Percentiles rank a stretch among this genome's conserved stretches.
Evolutionary conservation across 2,797 vertebrate genomes (phyloP).

Genomic region (Choloepus didactylus): DNA sequence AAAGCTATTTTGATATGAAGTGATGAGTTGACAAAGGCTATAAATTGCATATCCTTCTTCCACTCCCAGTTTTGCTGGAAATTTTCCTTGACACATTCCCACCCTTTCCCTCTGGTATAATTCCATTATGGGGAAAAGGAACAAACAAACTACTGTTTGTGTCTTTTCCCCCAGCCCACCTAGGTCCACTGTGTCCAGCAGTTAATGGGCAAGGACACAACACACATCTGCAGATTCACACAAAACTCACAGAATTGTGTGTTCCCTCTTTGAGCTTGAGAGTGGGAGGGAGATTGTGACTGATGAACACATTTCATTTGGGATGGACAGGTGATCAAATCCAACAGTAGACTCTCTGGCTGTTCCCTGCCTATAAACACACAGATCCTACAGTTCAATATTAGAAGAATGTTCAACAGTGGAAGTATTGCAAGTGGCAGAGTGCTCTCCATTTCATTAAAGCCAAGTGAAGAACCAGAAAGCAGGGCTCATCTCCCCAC

Average conservation of each 20-base stretch:
- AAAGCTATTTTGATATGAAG: background rate
- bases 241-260: too few relatives aligned
- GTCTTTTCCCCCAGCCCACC: background rate
- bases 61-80: slow-evolving; percentile 25
- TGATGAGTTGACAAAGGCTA: slow-evolving; percentile 23
- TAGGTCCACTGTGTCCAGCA: background rate
- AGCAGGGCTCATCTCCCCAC: accelerated
- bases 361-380: background rate
- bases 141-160: background rate
- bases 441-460: background rate
- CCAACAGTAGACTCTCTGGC: background rate
- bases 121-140: background rate
- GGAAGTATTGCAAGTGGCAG: too few relatives aligned
- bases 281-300: background rate
- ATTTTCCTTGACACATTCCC: background rate
- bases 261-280: background rate
- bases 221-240: too few relatives aligned
- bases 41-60: slow-evolving; percentile 66
- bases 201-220: background rate
- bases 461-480: accelerated
- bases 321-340: background rate
- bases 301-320: background rate
- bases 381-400: background rate
- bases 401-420: too few relatives aligned
- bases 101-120: background rate